Evolutionary conservation across 2,113 vertebrate genomes (phyloP), one percentile per base, ranked within the genome.

Genomic region (Hippocampus abdominalis): DNA sequence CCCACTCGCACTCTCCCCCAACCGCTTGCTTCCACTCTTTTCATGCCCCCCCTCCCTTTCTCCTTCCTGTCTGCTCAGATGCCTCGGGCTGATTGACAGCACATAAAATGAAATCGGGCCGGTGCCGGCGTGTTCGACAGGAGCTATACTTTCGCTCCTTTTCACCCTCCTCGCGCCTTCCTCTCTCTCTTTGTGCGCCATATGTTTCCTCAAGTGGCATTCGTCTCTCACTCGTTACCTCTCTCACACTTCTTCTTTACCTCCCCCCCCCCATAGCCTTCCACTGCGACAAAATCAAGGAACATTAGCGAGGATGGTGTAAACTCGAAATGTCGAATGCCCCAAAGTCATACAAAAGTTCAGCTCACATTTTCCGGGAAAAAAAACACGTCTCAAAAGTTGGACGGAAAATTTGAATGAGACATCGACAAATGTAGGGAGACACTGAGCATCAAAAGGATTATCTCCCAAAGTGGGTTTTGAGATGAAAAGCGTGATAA

Each of bases 11-110:
- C n/a, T n/a, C 25, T 25, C 12, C 54, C 23, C 25, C 27, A 60
- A 20, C 57, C 3, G 25, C 57, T 82, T 75, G 74, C 75, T 84
- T 77, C 68, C 61, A 56, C 53, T 56, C 64, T 72, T 74, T 71
- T 84, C 29, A 32, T 54, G 6, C 29, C 21, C 13, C 21, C 13
- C 66, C 42, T 84, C 81, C 73, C 77, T 76, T 56, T 67, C 69
- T 68, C 70, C 72, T 77, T 77, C 68, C 68, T 72, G 83, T 82
- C 84, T 81, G 72, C 79, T 75, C 74, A 82, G 76, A 80, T 70
- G 82, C 84, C 77, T 82, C 71, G 39, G 81, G 75, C 75, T 87
- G 88, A 91, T 83, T 90, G 89, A 90, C 90, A 90, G 86, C 88
- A 77, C 77, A 84, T 86, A 74, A 86, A 89, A 89, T 88, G 76